Evolutionary conservation across 2,888 invertebrate species (phyloP).

Genomic region (Leucophenga montana): DNA sequence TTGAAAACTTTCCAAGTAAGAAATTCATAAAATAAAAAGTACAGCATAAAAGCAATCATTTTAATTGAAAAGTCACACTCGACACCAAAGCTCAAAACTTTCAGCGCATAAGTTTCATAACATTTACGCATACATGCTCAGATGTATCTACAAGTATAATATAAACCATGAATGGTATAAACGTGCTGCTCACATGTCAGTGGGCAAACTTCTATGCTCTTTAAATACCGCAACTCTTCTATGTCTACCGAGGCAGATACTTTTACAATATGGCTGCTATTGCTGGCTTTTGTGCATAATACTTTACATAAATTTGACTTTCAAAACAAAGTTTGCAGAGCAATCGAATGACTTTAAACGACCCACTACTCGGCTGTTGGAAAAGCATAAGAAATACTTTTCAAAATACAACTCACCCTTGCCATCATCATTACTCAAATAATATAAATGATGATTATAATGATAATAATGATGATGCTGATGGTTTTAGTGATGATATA

Average conservation of each 20-base stretch:
- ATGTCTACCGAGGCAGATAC: neutral
- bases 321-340: constrained; percentile 52
- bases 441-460: no score
- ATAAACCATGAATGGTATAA: neutral
- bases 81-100: constrained; percentile 12
- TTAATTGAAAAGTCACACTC: constrained; percentile 26
- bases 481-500: no score
- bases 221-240: neutral
- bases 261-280: no score
- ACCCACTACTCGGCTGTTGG: constrained; percentile 41
- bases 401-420: no score
- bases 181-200: neutral
- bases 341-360: constrained; percentile 34
- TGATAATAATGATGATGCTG: no score
- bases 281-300: constrained; percentile 44
- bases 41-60: constrained; percentile 21
- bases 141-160: neutral
- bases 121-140: neutral
- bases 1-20: neutral
- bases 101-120: neutral
- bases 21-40: neutral
- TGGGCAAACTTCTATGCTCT: neutral
- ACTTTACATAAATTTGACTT: constrained; percentile 63
- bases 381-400: no score
- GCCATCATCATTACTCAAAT: no score